phyloP scores from a whole-genome alignment of 2,888 invertebrate genomes.

The Nemotelus nigrinus region DNA sequence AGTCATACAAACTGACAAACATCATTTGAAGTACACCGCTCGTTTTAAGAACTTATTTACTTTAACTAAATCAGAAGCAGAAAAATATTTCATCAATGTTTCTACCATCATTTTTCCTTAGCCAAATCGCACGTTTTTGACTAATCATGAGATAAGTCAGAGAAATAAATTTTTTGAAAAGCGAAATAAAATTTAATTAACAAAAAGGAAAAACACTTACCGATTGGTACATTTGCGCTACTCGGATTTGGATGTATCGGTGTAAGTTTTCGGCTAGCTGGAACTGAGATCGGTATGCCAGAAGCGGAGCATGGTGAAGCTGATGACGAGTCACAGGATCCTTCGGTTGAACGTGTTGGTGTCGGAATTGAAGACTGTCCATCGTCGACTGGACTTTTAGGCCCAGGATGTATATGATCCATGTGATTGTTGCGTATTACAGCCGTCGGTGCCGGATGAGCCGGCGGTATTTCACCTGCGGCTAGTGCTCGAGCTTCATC shows the following conservation, averaged over 20 bases:
- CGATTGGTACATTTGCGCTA: slow-evolving; percentile 53
- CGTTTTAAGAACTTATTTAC: not conserved
- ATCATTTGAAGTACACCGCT: not conserved
- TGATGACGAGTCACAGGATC: slow-evolving; percentile 71
- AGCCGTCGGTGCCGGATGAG: slow-evolving; percentile 56
- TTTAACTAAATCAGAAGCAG: not conserved
- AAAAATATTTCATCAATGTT: not conserved
- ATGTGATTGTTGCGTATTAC: not conserved
- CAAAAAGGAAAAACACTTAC: slow-evolving; percentile 16
- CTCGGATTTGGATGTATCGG: slow-evolving; percentile 66
- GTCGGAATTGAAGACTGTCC: slow-evolving; percentile 63
- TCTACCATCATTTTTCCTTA: not conserved
- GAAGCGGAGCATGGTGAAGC: slow-evolving; percentile 70
- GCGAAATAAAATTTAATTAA: not conserved
- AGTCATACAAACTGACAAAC: no score
- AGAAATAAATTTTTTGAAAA: not conserved
- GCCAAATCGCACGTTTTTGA: not conserved
- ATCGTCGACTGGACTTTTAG: slow-evolving; percentile 54
- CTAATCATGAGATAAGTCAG: not conserved
- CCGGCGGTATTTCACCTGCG: slow-evolving; percentile 65
- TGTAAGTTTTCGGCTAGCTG: slow-evolving; percentile 65
- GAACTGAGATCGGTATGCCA: slow-evolving; percentile 57
- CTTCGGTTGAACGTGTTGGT: slow-evolving; percentile 64
- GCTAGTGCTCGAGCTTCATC: slow-evolving; percentile 75
- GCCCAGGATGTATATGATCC: slow-evolving; percentile 45